Evolutionary conservation across 2,888 invertebrate genomes (phyloP).

Genomic region (Mechanitis messenoides): DNA sequence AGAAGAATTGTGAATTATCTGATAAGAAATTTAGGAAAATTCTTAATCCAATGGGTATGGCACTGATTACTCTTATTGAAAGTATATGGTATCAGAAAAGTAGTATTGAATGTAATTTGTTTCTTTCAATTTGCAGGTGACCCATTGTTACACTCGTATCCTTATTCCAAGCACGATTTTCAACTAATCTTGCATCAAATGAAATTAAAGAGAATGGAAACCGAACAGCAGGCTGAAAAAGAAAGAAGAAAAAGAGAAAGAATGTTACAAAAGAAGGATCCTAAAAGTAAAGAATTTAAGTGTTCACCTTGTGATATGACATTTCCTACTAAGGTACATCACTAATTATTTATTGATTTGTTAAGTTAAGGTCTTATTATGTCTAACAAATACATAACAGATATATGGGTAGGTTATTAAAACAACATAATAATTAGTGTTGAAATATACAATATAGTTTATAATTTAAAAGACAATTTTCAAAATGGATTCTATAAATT

Average conservation of each 20-base stretch:
- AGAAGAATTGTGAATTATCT: conserved; percentile 57
- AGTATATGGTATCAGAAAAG: too few relatives aligned
- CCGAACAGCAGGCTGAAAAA: conserved; percentile 49
- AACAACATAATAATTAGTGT: too few relatives aligned
- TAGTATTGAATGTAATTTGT: too few relatives aligned
- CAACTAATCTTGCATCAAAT: conserved; percentile 65
- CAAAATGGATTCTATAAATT: too few relatives aligned
- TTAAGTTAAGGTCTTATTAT: conserved; percentile 1
- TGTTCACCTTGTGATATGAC: conserved; percentile 64
- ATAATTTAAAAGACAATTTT: too few relatives aligned
- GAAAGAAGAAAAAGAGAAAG: conserved; percentile 51
- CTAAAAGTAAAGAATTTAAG: conserved; percentile 57
- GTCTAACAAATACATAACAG: background rate
- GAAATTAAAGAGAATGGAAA: conserved; percentile 54
- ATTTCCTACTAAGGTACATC: conserved; percentile 57
- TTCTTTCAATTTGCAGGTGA: conserved; percentile 44
- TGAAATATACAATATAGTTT: too few relatives aligned
- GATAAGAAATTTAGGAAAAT: conserved; percentile 62
- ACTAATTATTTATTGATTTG: too few relatives aligned
- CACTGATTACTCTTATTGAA: too few relatives aligned
- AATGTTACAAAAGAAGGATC: conserved; percentile 44
- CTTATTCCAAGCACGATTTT: conserved; percentile 71
- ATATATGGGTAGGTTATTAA: too few relatives aligned
- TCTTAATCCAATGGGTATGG: conserved; percentile 59
- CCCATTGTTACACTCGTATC: conserved; percentile 58